phyloP scores from a whole-genome alignment of 2,797 vertebrate species.

The Lacerta bilineata region DNA sequence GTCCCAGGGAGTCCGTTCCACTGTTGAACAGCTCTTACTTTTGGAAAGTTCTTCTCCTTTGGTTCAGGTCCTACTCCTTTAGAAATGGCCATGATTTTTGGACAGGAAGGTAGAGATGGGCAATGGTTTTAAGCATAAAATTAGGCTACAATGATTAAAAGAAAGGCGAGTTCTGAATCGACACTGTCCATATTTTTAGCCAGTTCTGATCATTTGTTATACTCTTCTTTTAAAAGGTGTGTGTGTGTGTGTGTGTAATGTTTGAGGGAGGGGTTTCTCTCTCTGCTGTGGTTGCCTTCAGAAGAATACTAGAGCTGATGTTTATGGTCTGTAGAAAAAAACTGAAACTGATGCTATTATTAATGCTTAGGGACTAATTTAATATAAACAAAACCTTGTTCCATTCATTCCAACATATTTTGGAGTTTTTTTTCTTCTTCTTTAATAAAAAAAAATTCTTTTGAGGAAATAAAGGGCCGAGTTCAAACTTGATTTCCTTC shows the following conservation, averaged over 20 bases:
- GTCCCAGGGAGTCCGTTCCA: too few relatives aligned
- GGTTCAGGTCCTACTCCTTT: background rate
- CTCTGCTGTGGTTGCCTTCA: too few relatives aligned
- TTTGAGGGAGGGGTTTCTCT: too few relatives aligned
- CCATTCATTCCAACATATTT: background rate
- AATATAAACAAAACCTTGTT: background rate
- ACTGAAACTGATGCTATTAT: background rate
- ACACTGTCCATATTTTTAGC: too few relatives aligned
- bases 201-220: too few relatives aligned
- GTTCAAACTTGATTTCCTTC: slow-evolving; percentile 1
- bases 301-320: too few relatives aligned
- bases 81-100: background rate
- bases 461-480: background rate
- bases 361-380: background rate
- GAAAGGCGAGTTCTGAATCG: too few relatives aligned
- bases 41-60: background rate
- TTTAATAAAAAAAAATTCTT: background rate
- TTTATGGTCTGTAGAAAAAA: background rate
- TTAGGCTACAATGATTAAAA: too few relatives aligned
- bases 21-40: too few relatives aligned
- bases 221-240: too few relatives aligned
- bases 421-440: background rate
- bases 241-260: too few relatives aligned
- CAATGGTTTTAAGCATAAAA: too few relatives aligned
- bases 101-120: background rate